Percentiles rank a stretch among this genome's conserved stretches.
phyloP scores from a whole-genome alignment of 2,797 vertebrate genomes.

The Betta splendens region DNA sequence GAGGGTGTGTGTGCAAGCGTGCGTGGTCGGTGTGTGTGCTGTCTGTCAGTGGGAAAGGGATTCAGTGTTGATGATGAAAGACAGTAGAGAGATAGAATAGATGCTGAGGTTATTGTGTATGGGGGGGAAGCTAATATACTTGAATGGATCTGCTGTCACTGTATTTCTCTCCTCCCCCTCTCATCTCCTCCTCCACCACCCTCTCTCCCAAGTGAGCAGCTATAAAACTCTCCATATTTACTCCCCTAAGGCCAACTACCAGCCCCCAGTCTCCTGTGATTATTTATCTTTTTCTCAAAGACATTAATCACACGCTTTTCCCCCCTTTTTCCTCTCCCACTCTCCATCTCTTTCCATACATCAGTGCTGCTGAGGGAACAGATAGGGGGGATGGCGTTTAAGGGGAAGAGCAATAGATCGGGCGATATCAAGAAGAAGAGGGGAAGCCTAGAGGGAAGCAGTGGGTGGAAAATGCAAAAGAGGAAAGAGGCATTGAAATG shows the following conservation, averaged over 20 bases:
- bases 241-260: conserved; percentile 82
- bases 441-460: conserved; percentile 71
- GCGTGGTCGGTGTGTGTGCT: conserved; percentile 51
- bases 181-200: conserved; percentile 63
- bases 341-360: conserved; percentile 66
- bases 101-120: conserved; percentile 76
- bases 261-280: conserved; percentile 82
- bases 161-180: conserved; percentile 68
- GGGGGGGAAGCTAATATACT: conserved; percentile 77
- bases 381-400: conserved; percentile 60
- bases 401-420: conserved; percentile 73
- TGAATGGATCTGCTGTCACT: conserved; percentile 80
- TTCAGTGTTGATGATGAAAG: conserved; percentile 79
- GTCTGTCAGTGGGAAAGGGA: conserved; percentile 68
- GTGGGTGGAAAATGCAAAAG: conserved; percentile 78
- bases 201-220: conserved; percentile 77
- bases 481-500: conserved; percentile 75
- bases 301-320: conserved; percentile 78
- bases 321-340: conserved; percentile 35
- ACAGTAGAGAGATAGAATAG: conserved; percentile 74
- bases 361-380: conserved; percentile 57
- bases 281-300: conserved; percentile 83
- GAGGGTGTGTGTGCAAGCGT: conserved; percentile 50
- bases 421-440: conserved; percentile 73
- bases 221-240: conserved; percentile 85